Evolutionary conservation across 2,113 vertebrate genomes (phyloP), one percentile per base, ranked within the genome.

Genomic region (Suricata suricatta): DNA sequence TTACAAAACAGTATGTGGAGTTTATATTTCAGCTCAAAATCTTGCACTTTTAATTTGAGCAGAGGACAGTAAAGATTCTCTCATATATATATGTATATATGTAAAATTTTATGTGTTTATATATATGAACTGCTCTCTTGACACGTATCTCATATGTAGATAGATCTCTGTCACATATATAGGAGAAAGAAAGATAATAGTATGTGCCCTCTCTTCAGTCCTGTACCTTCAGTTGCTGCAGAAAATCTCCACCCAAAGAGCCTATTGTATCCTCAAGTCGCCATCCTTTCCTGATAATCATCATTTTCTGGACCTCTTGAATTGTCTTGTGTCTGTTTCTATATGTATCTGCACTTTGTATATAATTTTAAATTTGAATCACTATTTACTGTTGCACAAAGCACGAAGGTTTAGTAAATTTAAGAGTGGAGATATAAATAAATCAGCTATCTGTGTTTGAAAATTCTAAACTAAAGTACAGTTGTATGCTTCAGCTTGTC

Each of bases 401-500:
- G 63, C 54, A 47, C 3, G 74, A 66, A 77, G 90, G 50, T 66
- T 98, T 96, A 97, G 91, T 92, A 96, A 68, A 71, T n/a, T 96
- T 88, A 92, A 80, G 97, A 95, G 84, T 71, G 88, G 91, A 95
- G 77, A 74, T 92, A 96, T 96, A 96, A 97, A 97, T 98, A 95
- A 98, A 95, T 98, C 98, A 93, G 5, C 27, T 72, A 50, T 84
- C 89, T 95, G 79, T 83, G 54, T 98, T 96, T 97, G 93, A 97
- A 95, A 97, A 97, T 35, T 21, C 88, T 84, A 94, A 98, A 97
- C 60, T 60, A 91, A 96, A 98, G 92, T 98, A 96, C 96, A 94
- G 94, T 92, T 98, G 96, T 97, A 94, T 94, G 97, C 96, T 96
- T 96, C 96, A 96, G 93, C 98, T 97, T 98, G 98, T 98, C 98